phyloP scores from a whole-genome alignment of 2,888 invertebrate genomes.

The Sarcophaga caerulescens region DNA sequence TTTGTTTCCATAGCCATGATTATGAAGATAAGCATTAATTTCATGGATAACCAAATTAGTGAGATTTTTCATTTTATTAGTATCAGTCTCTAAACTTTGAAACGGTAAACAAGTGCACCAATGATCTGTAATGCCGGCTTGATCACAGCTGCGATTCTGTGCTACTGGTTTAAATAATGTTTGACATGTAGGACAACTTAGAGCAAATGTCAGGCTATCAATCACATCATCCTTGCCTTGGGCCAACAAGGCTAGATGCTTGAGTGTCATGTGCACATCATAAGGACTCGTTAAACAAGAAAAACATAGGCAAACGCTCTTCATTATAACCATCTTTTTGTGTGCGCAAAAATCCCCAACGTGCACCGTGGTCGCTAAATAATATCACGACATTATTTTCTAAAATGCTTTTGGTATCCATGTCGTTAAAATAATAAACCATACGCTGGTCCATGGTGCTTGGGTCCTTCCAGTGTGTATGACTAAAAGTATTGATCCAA shows the following conservation, averaged over 20 bases:
- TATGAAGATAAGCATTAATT: conserved; percentile 71
- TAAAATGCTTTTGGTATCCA: conserved; percentile 83
- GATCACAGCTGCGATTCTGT: conserved; percentile 70
- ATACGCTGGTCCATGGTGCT: conserved; percentile 85
- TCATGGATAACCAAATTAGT: conserved; percentile 65
- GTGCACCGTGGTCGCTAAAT: conserved; percentile 88
- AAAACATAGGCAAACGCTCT: conserved; percentile 88
- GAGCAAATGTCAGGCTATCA: conserved; percentile 75
- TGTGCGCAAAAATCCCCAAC: conserved; percentile 85
- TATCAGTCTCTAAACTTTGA: conserved; percentile 39
- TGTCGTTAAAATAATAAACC: conserved; percentile 82
- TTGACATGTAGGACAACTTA: conserved; percentile 85
- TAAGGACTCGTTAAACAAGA: conserved; percentile 87
- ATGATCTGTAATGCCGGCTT: conserved; percentile 69
- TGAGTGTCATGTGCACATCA: conserved; percentile 87
- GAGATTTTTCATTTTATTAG: conserved; percentile 44
- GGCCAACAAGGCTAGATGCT: conserved; percentile 83
- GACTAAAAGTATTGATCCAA: conserved; percentile 89
- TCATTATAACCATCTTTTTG: conserved; percentile 87
- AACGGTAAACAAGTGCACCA: conserved; percentile 81
- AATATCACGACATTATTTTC: conserved; percentile 85
- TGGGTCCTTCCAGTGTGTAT: conserved; percentile 84
- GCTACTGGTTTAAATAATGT: conserved; percentile 84
- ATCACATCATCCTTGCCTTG: conserved; percentile 72
- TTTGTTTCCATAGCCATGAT: conserved; percentile 61